Evolutionary conservation across 2,888 invertebrate species (phyloP).

Genomic region (Ectemnius continuus): DNA sequence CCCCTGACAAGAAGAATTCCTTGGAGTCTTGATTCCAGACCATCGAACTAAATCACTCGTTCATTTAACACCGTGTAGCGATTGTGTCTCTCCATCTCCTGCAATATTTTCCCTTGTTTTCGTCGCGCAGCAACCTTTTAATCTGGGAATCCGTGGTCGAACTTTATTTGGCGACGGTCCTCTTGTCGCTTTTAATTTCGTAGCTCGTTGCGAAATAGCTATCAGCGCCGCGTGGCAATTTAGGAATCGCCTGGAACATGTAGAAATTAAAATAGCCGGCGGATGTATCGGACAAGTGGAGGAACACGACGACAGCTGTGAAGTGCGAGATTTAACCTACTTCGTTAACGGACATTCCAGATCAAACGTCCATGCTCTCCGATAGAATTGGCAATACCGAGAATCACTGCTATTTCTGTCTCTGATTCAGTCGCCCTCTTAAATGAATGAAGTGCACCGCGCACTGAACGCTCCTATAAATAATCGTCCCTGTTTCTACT

Average conservation of each 20-base stretch:
- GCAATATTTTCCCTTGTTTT: no score
- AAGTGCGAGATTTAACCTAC: constrained; percentile 50
- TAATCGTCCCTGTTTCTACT: constrained; percentile 15
- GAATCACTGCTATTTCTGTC: constrained; percentile 62
- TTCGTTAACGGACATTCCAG: constrained; percentile 41
- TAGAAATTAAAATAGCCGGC: constrained; percentile 4
- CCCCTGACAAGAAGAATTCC: constrained; percentile 37
- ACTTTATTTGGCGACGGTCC: constrained; percentile 1
- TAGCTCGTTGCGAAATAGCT: no score
- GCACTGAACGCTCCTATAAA: constrained; percentile 24
- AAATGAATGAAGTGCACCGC: constrained; percentile 22
- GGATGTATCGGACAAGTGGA: constrained; percentile 39
- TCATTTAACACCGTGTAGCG: background rate
- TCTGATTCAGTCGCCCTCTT: constrained; percentile 51
- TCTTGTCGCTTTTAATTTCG: no score
- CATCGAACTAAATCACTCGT: constrained; percentile 32
- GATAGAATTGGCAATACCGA: constrained; percentile 59
- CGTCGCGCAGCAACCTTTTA: constrained; percentile 13
- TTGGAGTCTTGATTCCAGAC: constrained; percentile 42
- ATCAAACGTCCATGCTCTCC: constrained; percentile 54
- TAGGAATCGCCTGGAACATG: background rate
- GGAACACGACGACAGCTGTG: constrained; percentile 31
- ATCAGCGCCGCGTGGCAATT: no score
- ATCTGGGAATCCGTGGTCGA: constrained; percentile 12
- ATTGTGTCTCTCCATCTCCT: no score